Conservation (phyloP, 1,140 invertebrate species). For the Drosophila guanche region DNA sequence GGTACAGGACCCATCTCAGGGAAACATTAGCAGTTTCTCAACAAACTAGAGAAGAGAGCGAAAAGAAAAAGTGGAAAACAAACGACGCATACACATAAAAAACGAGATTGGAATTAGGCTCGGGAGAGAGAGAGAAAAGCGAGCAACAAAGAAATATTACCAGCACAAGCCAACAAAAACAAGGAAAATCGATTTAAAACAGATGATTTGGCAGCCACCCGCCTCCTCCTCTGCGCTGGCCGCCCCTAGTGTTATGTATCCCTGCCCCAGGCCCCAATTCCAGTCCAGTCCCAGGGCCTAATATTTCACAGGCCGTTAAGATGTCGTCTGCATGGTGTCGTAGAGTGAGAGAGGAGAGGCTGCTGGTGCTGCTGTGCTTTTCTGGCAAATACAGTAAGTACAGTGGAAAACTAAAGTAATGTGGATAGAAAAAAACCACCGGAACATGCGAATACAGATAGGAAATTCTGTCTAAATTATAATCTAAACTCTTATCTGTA, state of each 20-base stretch:
- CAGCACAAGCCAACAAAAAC: slow-evolving; percentile 40
- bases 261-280: slow-evolving; percentile 10
- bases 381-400: slow-evolving; percentile 30
- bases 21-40: slow-evolving; percentile 7
- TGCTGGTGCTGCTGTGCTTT: slow-evolving; percentile 10
- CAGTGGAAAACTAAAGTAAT: too few relatives aligned
- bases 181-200: slow-evolving; percentile 77
- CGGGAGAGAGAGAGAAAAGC: not conserved
- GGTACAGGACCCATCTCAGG: not conserved
- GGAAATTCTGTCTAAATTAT: too few relatives aligned
- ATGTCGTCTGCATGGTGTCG: slow-evolving; percentile 10
- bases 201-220: slow-evolving; percentile 75
- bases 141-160: slow-evolving; percentile 41
- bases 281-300: slow-evolving; percentile 33
- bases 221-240: slow-evolving; percentile 8
- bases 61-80: not conserved
- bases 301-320: slow-evolving; percentile 55
- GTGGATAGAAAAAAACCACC: too few relatives aligned
- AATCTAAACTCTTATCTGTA: too few relatives aligned
- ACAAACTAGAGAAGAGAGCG: not conserved
- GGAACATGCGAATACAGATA: too few relatives aligned
- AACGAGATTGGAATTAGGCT: not conserved
- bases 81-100: slow-evolving; percentile 19
- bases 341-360: slow-evolving; percentile 11
- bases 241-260: slow-evolving; percentile 17